Evolutionary conservation across 2,888 invertebrate genomes (phyloP).

Genomic region (Limnephilus auricula): DNA sequence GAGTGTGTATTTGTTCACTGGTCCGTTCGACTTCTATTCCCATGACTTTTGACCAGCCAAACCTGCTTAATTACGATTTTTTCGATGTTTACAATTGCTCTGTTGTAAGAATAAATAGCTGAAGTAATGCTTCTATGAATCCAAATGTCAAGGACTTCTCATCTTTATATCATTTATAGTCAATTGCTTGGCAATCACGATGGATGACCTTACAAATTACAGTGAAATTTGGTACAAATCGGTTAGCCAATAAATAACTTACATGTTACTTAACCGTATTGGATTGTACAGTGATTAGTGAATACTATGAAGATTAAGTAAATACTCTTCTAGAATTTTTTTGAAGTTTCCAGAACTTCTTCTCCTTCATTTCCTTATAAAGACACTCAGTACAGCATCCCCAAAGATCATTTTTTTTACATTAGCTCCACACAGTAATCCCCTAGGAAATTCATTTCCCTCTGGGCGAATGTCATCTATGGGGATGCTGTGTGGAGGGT

Average conservation of each 20-base stretch:
- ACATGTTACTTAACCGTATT: neutral
- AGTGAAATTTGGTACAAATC: neutral
- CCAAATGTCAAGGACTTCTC: conserved; percentile 24
- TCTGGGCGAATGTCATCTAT: too few species aligned
- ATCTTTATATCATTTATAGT: neutral
- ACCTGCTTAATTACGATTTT: neutral
- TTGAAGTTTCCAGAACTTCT: too few species aligned
- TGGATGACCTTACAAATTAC: neutral
- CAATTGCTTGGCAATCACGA: neutral
- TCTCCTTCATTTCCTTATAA: too few species aligned
- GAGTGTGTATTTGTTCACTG: neutral
- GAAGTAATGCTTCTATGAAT: neutral
- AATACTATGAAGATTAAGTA: too few species aligned
- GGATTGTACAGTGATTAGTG: neutral
- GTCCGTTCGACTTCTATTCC: neutral
- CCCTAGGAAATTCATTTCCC: too few species aligned
- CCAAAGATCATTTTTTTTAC: too few species aligned
- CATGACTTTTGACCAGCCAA: conserved; percentile 19
- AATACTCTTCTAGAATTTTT: neutral
- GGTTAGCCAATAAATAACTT: neutral
- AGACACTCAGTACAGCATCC: too few species aligned
- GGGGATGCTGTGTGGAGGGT: too few species aligned
- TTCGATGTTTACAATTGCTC: neutral
- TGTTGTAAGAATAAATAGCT: neutral
- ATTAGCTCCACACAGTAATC: too few species aligned